Conservation (phyloP, 2,888 invertebrate species). For the Clunio marinus region DNA sequence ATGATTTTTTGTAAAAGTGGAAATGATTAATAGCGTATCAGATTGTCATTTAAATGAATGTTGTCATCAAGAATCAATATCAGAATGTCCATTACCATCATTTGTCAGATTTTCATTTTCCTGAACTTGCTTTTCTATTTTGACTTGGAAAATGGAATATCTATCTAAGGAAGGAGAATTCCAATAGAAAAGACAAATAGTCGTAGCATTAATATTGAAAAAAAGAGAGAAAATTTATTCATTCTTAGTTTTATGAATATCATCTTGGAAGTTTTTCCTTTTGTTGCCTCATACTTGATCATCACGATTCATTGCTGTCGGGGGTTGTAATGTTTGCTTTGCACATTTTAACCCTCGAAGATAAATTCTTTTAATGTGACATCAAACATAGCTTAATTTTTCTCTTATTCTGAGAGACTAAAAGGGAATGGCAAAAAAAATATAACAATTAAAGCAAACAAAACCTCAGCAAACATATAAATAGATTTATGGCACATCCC, state of each 20-base stretch:
- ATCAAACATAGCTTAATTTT: conserved; percentile 35
- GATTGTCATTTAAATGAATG: not conserved
- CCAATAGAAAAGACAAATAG: no score
- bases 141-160: no score
- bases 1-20: no score
- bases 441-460: conserved; percentile 36
- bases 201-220: no score
- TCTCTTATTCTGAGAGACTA: not conserved
- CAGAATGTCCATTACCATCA: not conserved
- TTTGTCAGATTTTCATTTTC: no score
- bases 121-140: no score
- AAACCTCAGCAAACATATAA: conserved; percentile 34
- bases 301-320: not conserved
- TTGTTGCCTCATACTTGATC: not conserved
- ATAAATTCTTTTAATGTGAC: conserved; percentile 33
- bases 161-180: no score
- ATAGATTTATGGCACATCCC: conserved; percentile 30
- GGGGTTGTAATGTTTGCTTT: not conserved
- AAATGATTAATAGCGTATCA: not conserved
- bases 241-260: not conserved
- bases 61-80: not conserved
- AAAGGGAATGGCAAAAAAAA: not conserved
- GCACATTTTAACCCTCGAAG: conserved; percentile 14
- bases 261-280: not conserved
- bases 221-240: not conserved